Base-by-base conservation (phyloP, 2,888 invertebrate genomes). In the Catocala sponsa region DNA sequence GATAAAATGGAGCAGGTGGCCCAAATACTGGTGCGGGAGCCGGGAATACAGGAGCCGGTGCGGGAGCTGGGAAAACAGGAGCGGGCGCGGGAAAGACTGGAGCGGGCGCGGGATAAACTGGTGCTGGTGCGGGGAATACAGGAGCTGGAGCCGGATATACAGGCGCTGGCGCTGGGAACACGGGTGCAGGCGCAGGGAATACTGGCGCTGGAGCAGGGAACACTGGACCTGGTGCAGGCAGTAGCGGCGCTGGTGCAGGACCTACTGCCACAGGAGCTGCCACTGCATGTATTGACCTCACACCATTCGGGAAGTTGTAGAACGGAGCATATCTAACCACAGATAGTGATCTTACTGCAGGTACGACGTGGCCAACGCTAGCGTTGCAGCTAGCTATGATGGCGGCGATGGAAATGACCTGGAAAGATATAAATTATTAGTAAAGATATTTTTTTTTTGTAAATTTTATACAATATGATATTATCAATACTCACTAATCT, bases 251-350 rank as follows among this genome's bases (percentile, higher is more conserved):
- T 11, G 81, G 77, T 0, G 65, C 57, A 0, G 59, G 69, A 6
- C 78, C 75, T 41, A 73, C 70, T 43, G 72, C 46, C 5, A 73
- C 68, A 12, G 81, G 82, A 32, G 79, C 76, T 10, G 92, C 92
- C 42, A 92, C 85, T 48, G 94, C 91, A 69, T 90, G 94, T 72
- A 92, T 90, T 9, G 94, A 91, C 68, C 92, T 84, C 50, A 88
- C 89, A 55, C 84, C 86, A 59, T 85, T 86, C 11, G 94, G 94
- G 44, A 94, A 94, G 72, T 88, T 94, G 81, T 92, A 94, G 82
- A 90, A 94, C 6, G 94, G 94, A 50, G 94, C 92, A 75, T 94
- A 93, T 68, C 94, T 86, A 0, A 93, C 94, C 25, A 94, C 80
- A 2, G 94, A 89, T 42, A 87, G 76, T 0, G 94, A 87, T 73